These are phyloP conservation scores for Dendrophyllia cribrosa DNA, from an alignment of 64 coral and sea anemone genomes.

Conservation along the genomic window DNA sequence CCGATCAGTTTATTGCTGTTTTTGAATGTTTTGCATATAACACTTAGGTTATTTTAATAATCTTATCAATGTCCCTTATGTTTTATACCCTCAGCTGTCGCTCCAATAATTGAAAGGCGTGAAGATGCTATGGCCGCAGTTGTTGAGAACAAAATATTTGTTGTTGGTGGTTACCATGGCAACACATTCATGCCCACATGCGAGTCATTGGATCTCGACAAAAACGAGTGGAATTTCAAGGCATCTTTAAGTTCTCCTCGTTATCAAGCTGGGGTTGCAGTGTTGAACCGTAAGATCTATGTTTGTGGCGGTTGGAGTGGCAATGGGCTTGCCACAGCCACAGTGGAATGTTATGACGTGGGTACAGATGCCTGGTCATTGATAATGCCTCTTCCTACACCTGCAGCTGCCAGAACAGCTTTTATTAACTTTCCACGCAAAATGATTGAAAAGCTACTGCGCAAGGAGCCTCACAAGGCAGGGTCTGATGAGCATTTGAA, in stretches of 20 bases:
- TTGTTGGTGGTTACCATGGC: constrained; percentile 91
- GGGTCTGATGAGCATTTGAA: constrained; percentile 31
- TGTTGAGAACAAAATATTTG: constrained; percentile 89
- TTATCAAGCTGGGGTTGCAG: constrained; percentile 91
- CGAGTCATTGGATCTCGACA: constrained; percentile 83
- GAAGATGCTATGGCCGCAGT: constrained; percentile 95
- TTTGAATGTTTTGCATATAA: too few relatives aligned
- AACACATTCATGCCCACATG: constrained; percentile 84
- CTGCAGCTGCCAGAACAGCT: constrained; percentile 84
- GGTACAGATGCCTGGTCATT: constrained; percentile 73
- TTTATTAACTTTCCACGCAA: constrained; percentile 84
- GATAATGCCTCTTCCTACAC: constrained; percentile 78
- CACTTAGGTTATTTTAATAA: too few relatives aligned
- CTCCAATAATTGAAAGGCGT: constrained; percentile 86
- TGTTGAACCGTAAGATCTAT: constrained; percentile 87
- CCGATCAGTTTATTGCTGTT: too few relatives aligned
- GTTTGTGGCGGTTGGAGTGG: constrained; percentile 96
- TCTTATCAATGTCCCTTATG: background rate
- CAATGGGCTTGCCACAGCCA: constrained; percentile 64
- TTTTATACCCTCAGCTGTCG: constrained; percentile 57
- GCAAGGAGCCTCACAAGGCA: constrained; percentile 21
- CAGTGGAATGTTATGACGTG: constrained; percentile 93
- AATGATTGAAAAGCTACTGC: constrained; percentile 83
- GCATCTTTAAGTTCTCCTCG: constrained; percentile 76
- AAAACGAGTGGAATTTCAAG: constrained; percentile 86